Evolutionary conservation across 2,888 invertebrate genomes (phyloP).

Genomic region (Pyrocoelia pectoralis): DNA sequence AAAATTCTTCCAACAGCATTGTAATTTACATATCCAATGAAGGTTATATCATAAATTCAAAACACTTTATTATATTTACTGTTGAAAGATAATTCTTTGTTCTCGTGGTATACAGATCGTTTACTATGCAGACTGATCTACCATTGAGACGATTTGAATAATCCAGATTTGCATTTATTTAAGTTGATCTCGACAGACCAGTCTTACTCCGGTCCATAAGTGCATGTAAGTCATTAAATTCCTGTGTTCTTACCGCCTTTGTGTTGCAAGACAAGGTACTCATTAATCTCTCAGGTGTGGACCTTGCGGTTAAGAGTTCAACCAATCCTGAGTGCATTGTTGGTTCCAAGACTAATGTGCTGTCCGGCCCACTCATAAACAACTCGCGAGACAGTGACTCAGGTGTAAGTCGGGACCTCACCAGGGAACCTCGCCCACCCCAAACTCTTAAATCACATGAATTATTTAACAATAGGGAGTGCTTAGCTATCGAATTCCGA

Average conservation of each 20-base stretch:
- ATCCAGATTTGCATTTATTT: slow-evolving; percentile 16
- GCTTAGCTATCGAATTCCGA: slow-evolving; percentile 46
- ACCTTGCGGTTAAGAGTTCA: slow-evolving; percentile 38
- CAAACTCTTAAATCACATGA: slow-evolving; percentile 54
- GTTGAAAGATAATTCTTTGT: slow-evolving; percentile 35
- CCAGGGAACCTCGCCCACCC: slow-evolving; percentile 50
- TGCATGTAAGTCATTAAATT: slow-evolving; percentile 26
- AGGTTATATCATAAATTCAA: slow-evolving; percentile 34
- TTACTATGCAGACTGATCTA: slow-evolving; percentile 24
- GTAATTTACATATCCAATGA: slow-evolving; percentile 38
- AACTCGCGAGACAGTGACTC: slow-evolving; percentile 48
- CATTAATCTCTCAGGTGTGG: slow-evolving; percentile 51
- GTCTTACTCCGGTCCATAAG: slow-evolving; percentile 18
- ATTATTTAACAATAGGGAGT: slow-evolving; percentile 57
- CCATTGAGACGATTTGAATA: slow-evolving; percentile 26
- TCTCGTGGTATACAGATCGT: slow-evolving; percentile 27
- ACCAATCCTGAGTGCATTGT: slow-evolving; percentile 51
- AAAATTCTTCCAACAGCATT: slow-evolving; percentile 36
- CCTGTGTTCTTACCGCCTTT: slow-evolving; percentile 37
- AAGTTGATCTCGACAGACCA: slow-evolving; percentile 25
- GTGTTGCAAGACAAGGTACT: slow-evolving; percentile 44
- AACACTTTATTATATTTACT: slow-evolving; percentile 33
- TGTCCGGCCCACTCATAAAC: slow-evolving; percentile 51
- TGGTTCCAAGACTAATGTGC: slow-evolving; percentile 52
- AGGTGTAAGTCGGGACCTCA: slow-evolving; percentile 46